Conservation (phyloP, 2,888 invertebrate genomes). For the Campoplex nolae region DNA sequence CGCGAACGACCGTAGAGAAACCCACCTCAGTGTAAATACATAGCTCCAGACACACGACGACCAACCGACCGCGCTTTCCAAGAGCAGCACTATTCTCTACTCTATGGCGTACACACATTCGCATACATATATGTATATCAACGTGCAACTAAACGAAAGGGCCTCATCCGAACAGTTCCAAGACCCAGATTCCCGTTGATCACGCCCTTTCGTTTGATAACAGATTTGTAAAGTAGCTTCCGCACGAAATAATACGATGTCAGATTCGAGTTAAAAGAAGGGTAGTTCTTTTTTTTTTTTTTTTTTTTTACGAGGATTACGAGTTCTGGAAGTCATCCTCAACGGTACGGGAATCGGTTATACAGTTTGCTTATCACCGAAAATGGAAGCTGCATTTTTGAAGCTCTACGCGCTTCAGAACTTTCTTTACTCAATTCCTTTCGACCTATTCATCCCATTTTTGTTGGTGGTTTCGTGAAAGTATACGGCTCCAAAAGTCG, state of each 20-base stretch:
- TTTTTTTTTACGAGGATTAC: not conserved
- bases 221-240: not conserved
- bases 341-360: not conserved
- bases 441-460: not conserved
- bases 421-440: not conserved
- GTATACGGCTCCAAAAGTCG: not conserved
- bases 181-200: slow-evolving; percentile 2
- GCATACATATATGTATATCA: too few relatives aligned
- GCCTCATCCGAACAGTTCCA: slow-evolving; percentile 7
- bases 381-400: not conserved
- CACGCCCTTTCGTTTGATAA: not conserved
- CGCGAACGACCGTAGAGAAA: slow-evolving; percentile 70
- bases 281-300: not conserved
- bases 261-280: not conserved
- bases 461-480: not conserved
- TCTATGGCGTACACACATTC: not conserved
- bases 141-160: slow-evolving; percentile 1
- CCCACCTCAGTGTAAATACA: slow-evolving; percentile 80
- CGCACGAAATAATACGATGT: not conserved
- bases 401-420: not conserved
- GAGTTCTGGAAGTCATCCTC: not conserved
- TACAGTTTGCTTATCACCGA: not conserved
- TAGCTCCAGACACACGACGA: slow-evolving; percentile 76
- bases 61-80: slow-evolving; percentile 71
- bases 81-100: slow-evolving; percentile 18